These are phyloP conservation scores for Gandaritis pyraliata DNA, from an alignment of 2,888 invertebrate genomes.

Conservation along the genomic window DNA sequence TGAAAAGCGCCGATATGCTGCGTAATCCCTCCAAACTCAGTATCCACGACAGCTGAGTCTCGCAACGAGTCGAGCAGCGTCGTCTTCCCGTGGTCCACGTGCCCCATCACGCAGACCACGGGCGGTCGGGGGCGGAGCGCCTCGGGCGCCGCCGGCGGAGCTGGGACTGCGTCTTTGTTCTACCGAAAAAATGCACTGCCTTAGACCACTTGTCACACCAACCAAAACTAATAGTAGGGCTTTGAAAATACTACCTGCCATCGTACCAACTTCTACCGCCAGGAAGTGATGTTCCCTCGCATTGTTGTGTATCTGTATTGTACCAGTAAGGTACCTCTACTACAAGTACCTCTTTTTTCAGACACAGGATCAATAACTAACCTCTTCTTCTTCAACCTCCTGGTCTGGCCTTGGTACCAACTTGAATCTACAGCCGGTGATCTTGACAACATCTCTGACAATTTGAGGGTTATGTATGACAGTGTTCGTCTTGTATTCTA, in stretches of 20 bases:
- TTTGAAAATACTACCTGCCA: too few relatives aligned
- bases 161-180: conserved; percentile 83
- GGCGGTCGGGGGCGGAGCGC: conserved; percentile 91
- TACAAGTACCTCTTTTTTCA: too few relatives aligned
- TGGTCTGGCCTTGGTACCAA: conserved; percentile 80
- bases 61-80: conserved; percentile 95
- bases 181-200: conserved; percentile 36
- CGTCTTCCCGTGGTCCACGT: conserved; percentile 99
- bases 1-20: conserved; percentile 99
- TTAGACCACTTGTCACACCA: too few relatives aligned
- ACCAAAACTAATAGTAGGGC: too few relatives aligned
- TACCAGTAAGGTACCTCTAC: too few relatives aligned
- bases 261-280: too few relatives aligned
- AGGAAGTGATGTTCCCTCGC: too few relatives aligned
- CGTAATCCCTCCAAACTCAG: conserved; percentile 99
- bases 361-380: conserved; percentile 15
- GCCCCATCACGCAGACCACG: conserved; percentile 99
- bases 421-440: conserved; percentile 86
- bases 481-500: conserved; percentile 77
- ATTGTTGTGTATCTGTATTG: too few relatives aligned
- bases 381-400: conserved; percentile 66
- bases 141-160: conserved; percentile 87
- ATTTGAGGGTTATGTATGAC: conserved; percentile 87
- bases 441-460: conserved; percentile 88
- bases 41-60: conserved; percentile 92